phyloP scores from a whole-genome alignment of 2,888 invertebrate genomes.

The Nephrotoma appendiculata region DNA sequence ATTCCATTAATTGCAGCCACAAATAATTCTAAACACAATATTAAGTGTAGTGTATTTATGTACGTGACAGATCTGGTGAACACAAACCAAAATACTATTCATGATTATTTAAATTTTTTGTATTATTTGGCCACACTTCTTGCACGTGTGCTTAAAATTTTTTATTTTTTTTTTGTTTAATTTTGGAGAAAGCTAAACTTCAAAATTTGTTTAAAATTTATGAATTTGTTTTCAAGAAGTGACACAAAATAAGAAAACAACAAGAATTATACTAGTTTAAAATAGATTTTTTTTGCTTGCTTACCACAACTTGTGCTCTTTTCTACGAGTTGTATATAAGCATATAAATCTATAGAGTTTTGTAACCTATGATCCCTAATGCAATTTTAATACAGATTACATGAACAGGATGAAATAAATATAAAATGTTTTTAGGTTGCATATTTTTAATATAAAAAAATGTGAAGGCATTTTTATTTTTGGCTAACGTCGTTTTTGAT shows the following conservation, averaged over 20 bases:
- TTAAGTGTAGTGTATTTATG: background rate
- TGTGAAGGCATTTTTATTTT: background rate
- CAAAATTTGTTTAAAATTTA: background rate
- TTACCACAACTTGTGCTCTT: background rate
- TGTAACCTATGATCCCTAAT: background rate
- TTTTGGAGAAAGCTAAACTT: background rate
- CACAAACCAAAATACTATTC: background rate
- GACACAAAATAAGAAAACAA: background rate
- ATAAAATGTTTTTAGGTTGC: background rate
- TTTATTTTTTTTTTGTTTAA: background rate
- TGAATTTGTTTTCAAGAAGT: background rate
- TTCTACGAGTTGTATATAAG: background rate
- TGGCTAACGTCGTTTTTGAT: background rate
- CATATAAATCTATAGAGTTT: background rate
- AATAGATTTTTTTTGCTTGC: background rate
- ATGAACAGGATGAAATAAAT: background rate
- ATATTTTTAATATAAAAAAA: background rate
- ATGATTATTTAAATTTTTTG: background rate
- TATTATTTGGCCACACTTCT: slow-evolving; percentile 9
- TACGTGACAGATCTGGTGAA: background rate
- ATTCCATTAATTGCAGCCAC: background rate
- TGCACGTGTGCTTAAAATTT: slow-evolving; percentile 6
- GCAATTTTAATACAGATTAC: background rate
- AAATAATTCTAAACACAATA: background rate
- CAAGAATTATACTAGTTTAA: background rate